A percentile compares a stretch with the other conserved stretches of the same genome.
phyloP scores from a whole-genome alignment of 2,113 vertebrate species.

The Gasterosteus nipponicus region DNA sequence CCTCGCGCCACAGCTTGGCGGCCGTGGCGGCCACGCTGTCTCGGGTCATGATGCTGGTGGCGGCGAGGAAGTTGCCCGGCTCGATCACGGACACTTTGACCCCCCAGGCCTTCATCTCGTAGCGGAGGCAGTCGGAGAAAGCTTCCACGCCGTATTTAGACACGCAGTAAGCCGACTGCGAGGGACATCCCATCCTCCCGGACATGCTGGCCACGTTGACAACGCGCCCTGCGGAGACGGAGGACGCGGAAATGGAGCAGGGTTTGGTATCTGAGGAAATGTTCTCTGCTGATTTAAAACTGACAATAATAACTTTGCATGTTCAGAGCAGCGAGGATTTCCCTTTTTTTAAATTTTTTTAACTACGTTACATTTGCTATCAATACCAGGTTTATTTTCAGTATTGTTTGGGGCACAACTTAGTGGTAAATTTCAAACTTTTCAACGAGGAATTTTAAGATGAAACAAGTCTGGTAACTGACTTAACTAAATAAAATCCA shows the following conservation, averaged over 20 bases:
- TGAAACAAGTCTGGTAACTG: background rate
- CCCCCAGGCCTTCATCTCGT: conserved; percentile 90
- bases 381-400: background rate
- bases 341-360: background rate
- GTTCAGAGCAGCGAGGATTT: background rate
- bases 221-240: conserved; percentile 81
- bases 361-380: background rate
- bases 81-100: conserved; percentile 86
- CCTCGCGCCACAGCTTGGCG: conserved; percentile 82
- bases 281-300: background rate
- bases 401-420: conserved; percentile 7
- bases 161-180: conserved; percentile 86
- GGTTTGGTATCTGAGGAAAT: background rate
- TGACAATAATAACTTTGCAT: background rate
- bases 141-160: conserved; percentile 89
- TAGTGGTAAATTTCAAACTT: background rate
- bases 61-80: conserved; percentile 87
- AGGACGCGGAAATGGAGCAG: background rate
- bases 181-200: conserved; percentile 81
- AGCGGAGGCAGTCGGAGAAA: conserved; percentile 88
- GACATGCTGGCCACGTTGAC: conserved; percentile 88
- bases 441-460: conserved; percentile 10
- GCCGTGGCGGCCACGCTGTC: conserved; percentile 76
- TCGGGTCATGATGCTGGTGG: conserved; percentile 83
- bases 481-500: background rate